A percentile compares a stretch with the other conserved stretches of the same genome.
phyloP scores from a whole-genome alignment of 2,888 invertebrate species.

The Lypha dubia region DNA sequence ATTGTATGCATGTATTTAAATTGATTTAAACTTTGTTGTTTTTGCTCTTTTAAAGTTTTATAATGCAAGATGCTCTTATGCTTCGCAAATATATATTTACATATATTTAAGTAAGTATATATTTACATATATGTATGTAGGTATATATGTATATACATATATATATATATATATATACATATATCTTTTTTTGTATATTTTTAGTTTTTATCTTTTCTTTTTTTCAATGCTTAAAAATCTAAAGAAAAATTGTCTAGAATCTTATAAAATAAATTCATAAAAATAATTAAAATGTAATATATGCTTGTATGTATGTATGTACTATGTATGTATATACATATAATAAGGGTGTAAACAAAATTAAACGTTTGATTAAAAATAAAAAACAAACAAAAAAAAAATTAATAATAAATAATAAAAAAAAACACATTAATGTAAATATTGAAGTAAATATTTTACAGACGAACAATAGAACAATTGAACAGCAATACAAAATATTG shows the following conservation, averaged over 20 bases:
- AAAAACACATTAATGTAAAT: slow-evolving; percentile 61
- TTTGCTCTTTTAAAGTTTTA: slow-evolving; percentile 54
- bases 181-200: slow-evolving; percentile 41
- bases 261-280: slow-evolving; percentile 77
- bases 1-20: no score
- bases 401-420: slow-evolving; percentile 67
- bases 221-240: slow-evolving; percentile 75
- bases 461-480: slow-evolving; percentile 72
- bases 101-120: slow-evolving; percentile 25
- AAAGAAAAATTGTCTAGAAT: slow-evolving; percentile 81
- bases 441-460: slow-evolving; percentile 70
- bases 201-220: slow-evolving; percentile 39
- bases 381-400: slow-evolving; percentile 72
- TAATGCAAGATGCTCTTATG: slow-evolving; percentile 74
- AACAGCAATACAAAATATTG: slow-evolving; percentile 58
- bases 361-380: slow-evolving; percentile 73
- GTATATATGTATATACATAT: slow-evolving; percentile 29
- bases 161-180: slow-evolving; percentile 15
- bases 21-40: slow-evolving; percentile 51
- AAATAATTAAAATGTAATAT: slow-evolving; percentile 72
- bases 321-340: no score
- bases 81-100: slow-evolving; percentile 43
- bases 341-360: slow-evolving; percentile 72
- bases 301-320: slow-evolving; percentile 62
- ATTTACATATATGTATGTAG: slow-evolving; percentile 24